A percentile compares a stretch with the other conserved stretches of the same genome.
Evolutionary conservation across 2,113 vertebrate genomes (phyloP).

Genomic region (Varanus salvator): DNA sequence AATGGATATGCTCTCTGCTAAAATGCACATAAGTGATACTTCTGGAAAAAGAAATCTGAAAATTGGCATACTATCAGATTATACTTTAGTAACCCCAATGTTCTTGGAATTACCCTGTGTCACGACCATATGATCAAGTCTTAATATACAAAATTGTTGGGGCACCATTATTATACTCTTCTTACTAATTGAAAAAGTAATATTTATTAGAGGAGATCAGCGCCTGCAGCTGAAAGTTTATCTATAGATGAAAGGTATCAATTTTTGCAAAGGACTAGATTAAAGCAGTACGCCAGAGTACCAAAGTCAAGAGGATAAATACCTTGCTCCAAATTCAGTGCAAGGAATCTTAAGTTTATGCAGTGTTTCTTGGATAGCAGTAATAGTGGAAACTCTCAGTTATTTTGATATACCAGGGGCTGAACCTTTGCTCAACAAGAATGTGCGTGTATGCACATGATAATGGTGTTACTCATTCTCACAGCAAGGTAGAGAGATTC

Average conservation of each 20-base stretch:
- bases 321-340: background rate
- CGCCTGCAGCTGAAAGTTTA: background rate
- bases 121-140: background rate
- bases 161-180: too few relatives aligned
- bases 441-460: background rate
- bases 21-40: background rate
- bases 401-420: background rate
- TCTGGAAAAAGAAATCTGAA: background rate
- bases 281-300: background rate
- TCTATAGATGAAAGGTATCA: background rate
- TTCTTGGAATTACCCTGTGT: background rate
- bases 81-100: background rate
- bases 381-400: background rate
- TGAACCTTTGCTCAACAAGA: background rate
- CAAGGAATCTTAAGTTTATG: background rate
- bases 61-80: background rate
- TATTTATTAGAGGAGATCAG: background rate
- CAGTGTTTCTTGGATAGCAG: background rate
- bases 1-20: background rate
- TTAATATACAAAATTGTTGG: background rate
- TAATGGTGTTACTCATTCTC: background rate
- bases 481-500: slow-evolving; percentile 9
- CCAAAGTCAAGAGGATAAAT: background rate
- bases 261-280: background rate
- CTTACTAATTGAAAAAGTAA: background rate